Evolutionary conservation across 2,888 invertebrate genomes (phyloP), one percentile per base, ranked within the genome.

Genomic region (Gortyna flavago): DNA sequence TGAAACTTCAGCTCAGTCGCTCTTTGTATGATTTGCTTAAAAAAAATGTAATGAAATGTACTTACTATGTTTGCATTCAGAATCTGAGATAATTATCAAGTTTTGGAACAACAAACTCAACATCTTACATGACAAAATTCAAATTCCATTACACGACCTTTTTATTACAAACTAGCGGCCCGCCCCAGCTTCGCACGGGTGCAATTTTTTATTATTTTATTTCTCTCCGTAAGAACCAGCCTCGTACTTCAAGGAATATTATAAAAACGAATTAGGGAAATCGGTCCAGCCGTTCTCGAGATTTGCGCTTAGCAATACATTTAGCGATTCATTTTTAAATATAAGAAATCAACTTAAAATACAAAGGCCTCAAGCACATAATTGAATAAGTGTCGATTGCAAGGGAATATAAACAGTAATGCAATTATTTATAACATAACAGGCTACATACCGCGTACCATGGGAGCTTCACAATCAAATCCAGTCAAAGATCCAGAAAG

Each of bases 381-480:
- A 16, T 51, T 68, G 16, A 51, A n/a, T 51, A 32, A 68, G 25
- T 16, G 2, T 25, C 6, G 25, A 18, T 68, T 16, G 35, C 18
- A 11, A 51, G 18, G 35, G n/a, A 35, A 32, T 51, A 25, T 51
- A 32, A 32, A 51, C 6, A 51, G 5, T 54, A 16, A 69, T n/a
- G 2, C n/a, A 54, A 54, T 61, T 62, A 48, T 29, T 51, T 61
- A 25, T 62, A 64, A 35, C 4, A 18, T 59, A 3, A 18, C 81
- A 97, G 97, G 97, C 97, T 8, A 96, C 97, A 4, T 97, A 98
- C 89, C 97, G 98, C 85, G 98, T 98, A 16, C 98, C 99, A 0
- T 99, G 99, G 98, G 99, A 99, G 94, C 97, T 99, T 32, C 99
- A 99, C 93, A 99, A 99, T 93, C 99, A 99, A 93, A 98, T 99